These are phyloP conservation scores for Xenopus tropicalis DNA, from an alignment of 2,113 vertebrate genomes.

Conservation along the genomic window UCB_Xtro_10.0 CM004451.2:11425001-11425500, in stretches of 20 bases:
- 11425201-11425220: conserved; percentile 42
- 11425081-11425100: too few species aligned
- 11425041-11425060: too few species aligned
- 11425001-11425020: too few species aligned
- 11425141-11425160: conserved; percentile 34
- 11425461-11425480: conserved; percentile 76
- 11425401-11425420: conserved; percentile 61
- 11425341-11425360: conserved; percentile 48
- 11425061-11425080: too few species aligned
- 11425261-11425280: conserved; percentile 64
- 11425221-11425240: neutral
- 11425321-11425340: conserved; percentile 72
- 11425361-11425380: conserved; percentile 57
- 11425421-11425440: conserved; percentile 35
- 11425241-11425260: conserved; percentile 57
- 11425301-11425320: conserved; percentile 67
- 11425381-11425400: too few species aligned
- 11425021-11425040: too few species aligned
- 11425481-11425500: conserved; percentile 72
- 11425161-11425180: conserved; percentile 47
- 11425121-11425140: conserved; percentile 48
- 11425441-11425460: conserved; percentile 61
- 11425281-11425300: conserved; percentile 39
- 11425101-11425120: too few species aligned
- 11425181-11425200: conserved; percentile 34